Conservation (phyloP, 2,888 invertebrate genomes). For the Limnephilus auricula region DNA sequence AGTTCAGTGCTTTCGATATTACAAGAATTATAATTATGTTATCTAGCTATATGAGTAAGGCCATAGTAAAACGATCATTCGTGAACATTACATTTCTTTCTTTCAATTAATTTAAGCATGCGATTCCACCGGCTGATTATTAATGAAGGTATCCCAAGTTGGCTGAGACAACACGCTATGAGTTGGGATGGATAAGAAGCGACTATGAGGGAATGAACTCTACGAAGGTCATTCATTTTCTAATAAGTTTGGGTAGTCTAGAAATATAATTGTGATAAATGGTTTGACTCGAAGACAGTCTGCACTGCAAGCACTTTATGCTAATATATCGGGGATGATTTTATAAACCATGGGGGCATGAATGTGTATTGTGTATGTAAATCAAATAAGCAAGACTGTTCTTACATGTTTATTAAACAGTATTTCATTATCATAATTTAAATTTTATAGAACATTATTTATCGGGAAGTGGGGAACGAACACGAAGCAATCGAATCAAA, state of each 20-base stretch:
- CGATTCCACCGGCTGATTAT: not conserved
- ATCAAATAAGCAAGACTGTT: too few relatives aligned
- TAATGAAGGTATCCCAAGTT: not conserved
- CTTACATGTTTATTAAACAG: too few relatives aligned
- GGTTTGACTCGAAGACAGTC: too few relatives aligned
- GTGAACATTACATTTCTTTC: constrained; percentile 12
- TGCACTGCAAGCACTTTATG: too few relatives aligned
- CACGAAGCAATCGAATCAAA: too few relatives aligned
- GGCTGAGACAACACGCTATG: not conserved
- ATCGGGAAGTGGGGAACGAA: too few relatives aligned
- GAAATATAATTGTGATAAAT: too few relatives aligned
- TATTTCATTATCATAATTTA: too few relatives aligned
- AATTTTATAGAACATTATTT: too few relatives aligned
- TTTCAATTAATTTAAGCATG: constrained; percentile 4
- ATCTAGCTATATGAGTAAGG: not conserved
- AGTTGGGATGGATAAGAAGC: not conserved
- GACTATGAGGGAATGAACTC: not conserved
- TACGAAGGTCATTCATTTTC: not conserved
- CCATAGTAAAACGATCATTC: constrained; percentile 15
- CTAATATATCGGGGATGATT: too few relatives aligned
- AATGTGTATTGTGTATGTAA: too few relatives aligned
- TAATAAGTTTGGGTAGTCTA: not conserved
- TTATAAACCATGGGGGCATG: too few relatives aligned
- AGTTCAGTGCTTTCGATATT: not conserved
- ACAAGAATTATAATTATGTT: not conserved